Evolutionary conservation across 2,113 vertebrate genomes (phyloP).

Genomic region (Bujurquina vittata): DNA sequence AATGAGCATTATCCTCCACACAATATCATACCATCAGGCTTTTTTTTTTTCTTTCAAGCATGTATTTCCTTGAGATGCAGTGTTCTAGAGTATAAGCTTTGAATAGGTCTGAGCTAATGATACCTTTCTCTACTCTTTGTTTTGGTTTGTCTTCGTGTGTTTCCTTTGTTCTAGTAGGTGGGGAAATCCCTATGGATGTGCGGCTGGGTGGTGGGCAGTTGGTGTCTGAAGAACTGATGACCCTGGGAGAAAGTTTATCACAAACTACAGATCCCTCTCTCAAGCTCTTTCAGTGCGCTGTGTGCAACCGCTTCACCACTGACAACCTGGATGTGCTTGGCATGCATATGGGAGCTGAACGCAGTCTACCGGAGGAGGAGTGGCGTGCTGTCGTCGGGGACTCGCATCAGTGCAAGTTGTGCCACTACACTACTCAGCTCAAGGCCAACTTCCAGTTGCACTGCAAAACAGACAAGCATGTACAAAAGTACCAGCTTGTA

Average conservation of each 20-base stretch:
- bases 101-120: background rate
- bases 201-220: constrained; percentile 93
- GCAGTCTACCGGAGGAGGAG: constrained; percentile 93
- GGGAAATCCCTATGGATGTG: constrained; percentile 96
- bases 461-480: constrained; percentile 98
- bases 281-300: constrained; percentile 98
- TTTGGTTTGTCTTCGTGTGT: constrained; percentile 18
- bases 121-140: background rate
- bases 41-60: background rate
- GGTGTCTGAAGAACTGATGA: constrained; percentile 98
- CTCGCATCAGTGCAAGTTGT: constrained; percentile 97
- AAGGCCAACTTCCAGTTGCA: constrained; percentile 99
- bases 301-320: constrained; percentile 98
- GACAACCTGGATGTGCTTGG: constrained; percentile 97
- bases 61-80: background rate
- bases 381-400: constrained; percentile 96
- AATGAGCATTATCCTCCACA: constrained; percentile 39
- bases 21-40: constrained; percentile 33
- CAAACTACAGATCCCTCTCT: constrained; percentile 96
- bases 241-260: constrained; percentile 95
- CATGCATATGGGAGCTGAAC: constrained; percentile 95
- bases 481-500: constrained; percentile 98
- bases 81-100: background rate
- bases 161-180: constrained; percentile 83
- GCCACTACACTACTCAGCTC: constrained; percentile 97